A percentile compares a stretch with the other conserved stretches of the same genome.
Evolutionary conservation across 2,888 invertebrate genomes (phyloP).

Genomic region (Proisotoma minuta): DNA sequence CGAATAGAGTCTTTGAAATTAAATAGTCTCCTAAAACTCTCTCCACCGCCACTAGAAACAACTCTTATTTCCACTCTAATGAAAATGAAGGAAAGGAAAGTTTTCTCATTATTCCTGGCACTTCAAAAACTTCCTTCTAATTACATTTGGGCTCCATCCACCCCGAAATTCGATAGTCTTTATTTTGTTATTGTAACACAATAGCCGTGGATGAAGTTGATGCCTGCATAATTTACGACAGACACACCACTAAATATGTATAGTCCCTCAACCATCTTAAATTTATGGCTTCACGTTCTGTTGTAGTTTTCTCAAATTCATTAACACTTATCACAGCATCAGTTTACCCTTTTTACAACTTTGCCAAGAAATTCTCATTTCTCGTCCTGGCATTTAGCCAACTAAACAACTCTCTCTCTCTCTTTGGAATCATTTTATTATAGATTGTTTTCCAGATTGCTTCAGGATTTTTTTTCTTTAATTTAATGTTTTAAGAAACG

Average conservation of each 20-base stretch:
- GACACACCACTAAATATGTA: background rate
- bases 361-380: too few relatives aligned
- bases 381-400: too few relatives aligned
- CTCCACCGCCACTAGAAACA: too few relatives aligned
- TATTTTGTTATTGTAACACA: background rate
- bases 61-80: background rate
- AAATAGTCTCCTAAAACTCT: conserved; percentile 2
- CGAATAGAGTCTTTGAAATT: conserved; percentile 8
- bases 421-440: too few relatives aligned
- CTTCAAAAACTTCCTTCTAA: background rate
- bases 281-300: background rate
- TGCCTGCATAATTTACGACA: background rate
- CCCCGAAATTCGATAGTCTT: background rate
- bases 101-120: conserved; percentile 12
- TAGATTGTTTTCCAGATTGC: too few relatives aligned
- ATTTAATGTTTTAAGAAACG: too few relatives aligned
- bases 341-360: too few relatives aligned
- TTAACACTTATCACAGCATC: background rate
- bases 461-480: too few relatives aligned
- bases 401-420: too few relatives aligned
- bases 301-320: background rate
- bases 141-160: background rate
- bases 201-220: background rate
- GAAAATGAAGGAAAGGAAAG: conserved; percentile 10
- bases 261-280: background rate